Conservation (phyloP, 2,888 invertebrate species). For the Seira musarum region DNA sequence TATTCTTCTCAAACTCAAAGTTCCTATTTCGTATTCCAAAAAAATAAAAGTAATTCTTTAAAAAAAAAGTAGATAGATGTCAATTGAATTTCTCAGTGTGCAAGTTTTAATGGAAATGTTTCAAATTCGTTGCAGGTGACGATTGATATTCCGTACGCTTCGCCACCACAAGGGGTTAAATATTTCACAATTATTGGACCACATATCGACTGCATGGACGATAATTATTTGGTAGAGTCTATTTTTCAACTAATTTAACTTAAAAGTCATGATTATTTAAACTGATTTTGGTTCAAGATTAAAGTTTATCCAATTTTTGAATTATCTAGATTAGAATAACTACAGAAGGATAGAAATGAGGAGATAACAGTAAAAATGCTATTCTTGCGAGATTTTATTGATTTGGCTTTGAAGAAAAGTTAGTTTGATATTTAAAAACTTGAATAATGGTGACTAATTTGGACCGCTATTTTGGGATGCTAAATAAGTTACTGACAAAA, state of each 20-base stretch:
- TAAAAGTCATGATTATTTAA: no score
- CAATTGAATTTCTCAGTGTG: background rate
- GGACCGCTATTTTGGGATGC: no score
- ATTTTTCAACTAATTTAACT: background rate
- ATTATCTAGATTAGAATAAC: no score
- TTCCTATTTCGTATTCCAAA: background rate
- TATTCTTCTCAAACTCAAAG: background rate
- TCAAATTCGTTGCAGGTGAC: slow-evolving; percentile 73
- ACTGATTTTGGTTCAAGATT: no score
- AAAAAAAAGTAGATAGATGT: background rate
- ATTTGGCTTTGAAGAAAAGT: no score
- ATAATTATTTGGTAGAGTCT: slow-evolving; percentile 79
- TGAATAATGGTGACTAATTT: no score
- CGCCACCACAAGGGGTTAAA: slow-evolving; percentile 84
- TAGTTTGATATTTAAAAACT: no score
- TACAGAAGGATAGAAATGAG: no score
- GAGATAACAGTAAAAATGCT: no score
- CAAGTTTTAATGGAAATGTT: background rate
- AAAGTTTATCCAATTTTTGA: no score
- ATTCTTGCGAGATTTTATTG: no score
- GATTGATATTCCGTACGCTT: slow-evolving; percentile 84
- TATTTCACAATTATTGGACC: slow-evolving; percentile 86
- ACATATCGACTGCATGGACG: slow-evolving; percentile 86
- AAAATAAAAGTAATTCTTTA: background rate
- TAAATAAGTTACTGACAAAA: no score